These are phyloP conservation scores for Capreolus pygargus DNA, from an alignment of 2,113 vertebrate species.

Conservation along the genomic window DNA sequence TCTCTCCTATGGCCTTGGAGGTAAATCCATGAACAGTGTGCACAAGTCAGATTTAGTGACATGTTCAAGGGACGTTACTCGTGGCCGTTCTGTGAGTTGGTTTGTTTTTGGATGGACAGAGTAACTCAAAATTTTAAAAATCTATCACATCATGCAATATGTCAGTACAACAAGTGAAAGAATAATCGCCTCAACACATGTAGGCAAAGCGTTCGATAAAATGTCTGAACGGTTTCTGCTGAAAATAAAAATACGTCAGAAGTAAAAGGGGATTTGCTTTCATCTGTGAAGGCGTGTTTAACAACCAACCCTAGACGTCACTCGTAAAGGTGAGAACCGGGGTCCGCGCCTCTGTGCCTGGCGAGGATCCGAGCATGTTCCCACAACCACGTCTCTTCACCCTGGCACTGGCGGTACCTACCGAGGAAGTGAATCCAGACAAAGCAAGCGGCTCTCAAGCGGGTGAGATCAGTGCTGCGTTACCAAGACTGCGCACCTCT, in stretches of 20 bases:
- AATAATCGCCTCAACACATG: not conserved
- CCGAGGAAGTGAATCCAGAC: not conserved
- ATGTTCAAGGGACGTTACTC: not conserved
- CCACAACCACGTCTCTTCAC: not conserved
- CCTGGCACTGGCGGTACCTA: fast-evolving
- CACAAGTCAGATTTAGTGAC: not conserved
- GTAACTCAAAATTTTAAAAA: not conserved
- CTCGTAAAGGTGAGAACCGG: not conserved
- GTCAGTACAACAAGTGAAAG: not conserved
- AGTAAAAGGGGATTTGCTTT: not conserved
- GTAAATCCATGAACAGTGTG: not conserved
- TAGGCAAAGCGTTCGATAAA: not conserved
- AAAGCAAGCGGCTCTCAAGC: not conserved
- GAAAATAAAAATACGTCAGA: not conserved
- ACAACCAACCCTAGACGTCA: not conserved
- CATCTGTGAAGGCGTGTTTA: not conserved
- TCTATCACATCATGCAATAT: not conserved
- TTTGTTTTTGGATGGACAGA: not conserved
- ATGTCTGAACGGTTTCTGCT: not conserved
- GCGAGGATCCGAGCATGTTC: not conserved
- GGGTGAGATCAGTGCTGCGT: not conserved
- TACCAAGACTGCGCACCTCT: not conserved
- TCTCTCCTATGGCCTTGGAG: not conserved
- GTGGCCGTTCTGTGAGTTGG: not conserved
- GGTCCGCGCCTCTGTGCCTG: no score